These are phyloP conservation scores for Aquatica leii DNA, from an alignment of 2,888 invertebrate genomes.

Conservation along the genomic window DNA sequence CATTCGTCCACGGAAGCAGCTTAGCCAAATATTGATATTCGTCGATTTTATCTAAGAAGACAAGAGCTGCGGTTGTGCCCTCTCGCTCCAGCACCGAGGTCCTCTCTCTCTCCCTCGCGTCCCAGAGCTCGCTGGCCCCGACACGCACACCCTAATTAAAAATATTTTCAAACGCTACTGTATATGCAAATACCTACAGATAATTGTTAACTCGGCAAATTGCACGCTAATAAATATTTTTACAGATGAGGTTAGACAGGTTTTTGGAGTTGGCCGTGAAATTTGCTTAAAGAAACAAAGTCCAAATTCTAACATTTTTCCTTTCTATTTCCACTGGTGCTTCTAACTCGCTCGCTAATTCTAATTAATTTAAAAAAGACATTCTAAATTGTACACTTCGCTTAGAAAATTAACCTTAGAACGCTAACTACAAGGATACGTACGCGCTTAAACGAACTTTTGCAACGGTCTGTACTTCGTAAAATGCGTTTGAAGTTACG, in stretches of 20 bases:
- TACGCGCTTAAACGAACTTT: too few species aligned
- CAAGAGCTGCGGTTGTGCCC: too few species aligned
- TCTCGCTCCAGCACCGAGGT: too few species aligned
- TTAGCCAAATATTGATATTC: too few species aligned
- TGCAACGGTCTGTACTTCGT: conserved; percentile 27
- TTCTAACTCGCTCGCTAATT: too few species aligned
- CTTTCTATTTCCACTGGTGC: conserved; percentile 1
- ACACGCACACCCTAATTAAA: conserved; percentile 1
- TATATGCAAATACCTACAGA: conserved; percentile 11
- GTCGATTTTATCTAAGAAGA: too few species aligned
- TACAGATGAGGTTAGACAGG: conserved; percentile 36
- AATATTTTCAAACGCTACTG: conserved; percentile 23
- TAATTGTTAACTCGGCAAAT: conserved; percentile 28
- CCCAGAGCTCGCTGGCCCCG: background rate
- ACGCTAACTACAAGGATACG: too few species aligned
- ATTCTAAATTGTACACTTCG: conserved; percentile 34
- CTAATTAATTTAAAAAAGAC: conserved; percentile 23
- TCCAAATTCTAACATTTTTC: conserved; percentile 25
- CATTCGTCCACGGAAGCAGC: too few species aligned
- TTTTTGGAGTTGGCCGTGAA: conserved; percentile 35
- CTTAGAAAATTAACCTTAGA: background rate
- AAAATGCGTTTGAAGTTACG: conserved; percentile 36
- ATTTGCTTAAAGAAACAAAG: conserved; percentile 32
- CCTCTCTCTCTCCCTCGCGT: too few species aligned
- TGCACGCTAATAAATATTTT: conserved; percentile 35